Conservation (phyloP, 2,797 vertebrate species). For the Propithecus deckenii region DNA sequence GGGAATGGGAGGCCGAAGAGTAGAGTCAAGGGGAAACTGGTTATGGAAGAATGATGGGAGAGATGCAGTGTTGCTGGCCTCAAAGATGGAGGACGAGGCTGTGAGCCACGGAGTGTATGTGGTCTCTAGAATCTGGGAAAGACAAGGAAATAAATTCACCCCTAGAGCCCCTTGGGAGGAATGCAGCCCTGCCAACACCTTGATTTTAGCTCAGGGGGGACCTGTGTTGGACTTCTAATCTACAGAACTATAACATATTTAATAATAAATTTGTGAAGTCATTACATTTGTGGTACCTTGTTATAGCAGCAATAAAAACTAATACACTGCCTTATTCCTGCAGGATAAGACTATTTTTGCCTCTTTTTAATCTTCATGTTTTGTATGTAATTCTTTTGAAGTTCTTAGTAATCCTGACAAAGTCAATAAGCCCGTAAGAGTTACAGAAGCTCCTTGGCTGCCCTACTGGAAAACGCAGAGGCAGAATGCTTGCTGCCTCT, state of each 20-base stretch:
- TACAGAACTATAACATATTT: neutral
- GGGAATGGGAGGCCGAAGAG: neutral
- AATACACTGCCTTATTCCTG: neutral
- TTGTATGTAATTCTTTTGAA: neutral
- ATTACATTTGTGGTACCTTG: neutral
- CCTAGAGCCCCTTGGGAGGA: no score
- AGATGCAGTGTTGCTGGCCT: neutral
- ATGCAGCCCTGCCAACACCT: neutral
- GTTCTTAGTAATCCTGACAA: neutral
- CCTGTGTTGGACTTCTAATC: neutral
- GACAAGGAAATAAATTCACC: neutral
- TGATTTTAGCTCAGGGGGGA: neutral
- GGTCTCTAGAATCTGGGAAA: neutral
- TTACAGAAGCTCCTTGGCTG: neutral
- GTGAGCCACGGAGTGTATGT: neutral
- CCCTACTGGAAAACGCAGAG: neutral
- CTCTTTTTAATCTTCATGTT: neutral
- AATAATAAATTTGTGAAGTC: neutral
- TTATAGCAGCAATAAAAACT: neutral
- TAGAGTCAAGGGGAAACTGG: neutral
- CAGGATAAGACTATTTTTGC: neutral
- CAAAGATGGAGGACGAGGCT: neutral
- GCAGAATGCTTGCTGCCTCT: neutral
- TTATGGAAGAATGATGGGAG: neutral
- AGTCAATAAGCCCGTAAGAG: neutral